Conservation (phyloP, 1,140 invertebrate genomes). For the Drosophila pandora region DNA sequence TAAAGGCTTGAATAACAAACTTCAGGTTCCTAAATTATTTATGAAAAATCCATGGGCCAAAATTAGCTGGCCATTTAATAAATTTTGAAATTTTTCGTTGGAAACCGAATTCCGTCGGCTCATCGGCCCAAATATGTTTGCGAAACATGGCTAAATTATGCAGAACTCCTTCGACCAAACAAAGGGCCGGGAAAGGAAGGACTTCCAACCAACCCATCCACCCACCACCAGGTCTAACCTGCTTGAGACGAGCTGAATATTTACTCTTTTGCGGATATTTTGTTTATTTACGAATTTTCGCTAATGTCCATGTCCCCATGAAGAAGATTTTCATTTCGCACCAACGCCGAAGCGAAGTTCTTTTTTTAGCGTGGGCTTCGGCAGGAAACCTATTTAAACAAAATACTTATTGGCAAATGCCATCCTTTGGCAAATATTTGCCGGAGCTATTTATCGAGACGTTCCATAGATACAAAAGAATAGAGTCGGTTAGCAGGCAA, state of each 20-base stretch:
- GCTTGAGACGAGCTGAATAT: slow-evolving; percentile 61
- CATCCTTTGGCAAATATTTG: slow-evolving; percentile 78
- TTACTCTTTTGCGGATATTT: slow-evolving; percentile 75
- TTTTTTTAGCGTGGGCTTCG: slow-evolving; percentile 29
- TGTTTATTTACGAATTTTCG: slow-evolving; percentile 77
- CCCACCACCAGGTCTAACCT: slow-evolving; percentile 12
- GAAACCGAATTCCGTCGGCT: neutral
- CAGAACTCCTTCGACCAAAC: slow-evolving; percentile 34
- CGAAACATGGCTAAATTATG: slow-evolving; percentile 34
- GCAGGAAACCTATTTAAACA: slow-evolving; percentile 77
- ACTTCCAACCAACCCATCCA: neutral
- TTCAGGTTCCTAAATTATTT: slow-evolving; percentile 4
- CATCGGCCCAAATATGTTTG: slow-evolving; percentile 30
- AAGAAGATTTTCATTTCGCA: slow-evolving; percentile 56
- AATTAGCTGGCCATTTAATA: neutral
- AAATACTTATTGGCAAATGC: slow-evolving; percentile 76
- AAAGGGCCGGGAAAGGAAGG: neutral
- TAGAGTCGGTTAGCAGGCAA: slow-evolving; percentile 32
- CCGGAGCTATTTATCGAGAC: slow-evolving; percentile 47
- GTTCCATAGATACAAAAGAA: slow-evolving; percentile 17
- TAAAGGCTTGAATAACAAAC: neutral
- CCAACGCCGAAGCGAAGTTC: slow-evolving; percentile 10
- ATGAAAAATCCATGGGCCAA: slow-evolving; percentile 10
- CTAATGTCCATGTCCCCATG: slow-evolving; percentile 36
- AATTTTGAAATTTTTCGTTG: neutral